A percentile compares a stretch with the other conserved stretches of the same genome.
Evolutionary conservation across 2,888 invertebrate species (phyloP).

Genomic region (Diarsia rubi): DNA sequence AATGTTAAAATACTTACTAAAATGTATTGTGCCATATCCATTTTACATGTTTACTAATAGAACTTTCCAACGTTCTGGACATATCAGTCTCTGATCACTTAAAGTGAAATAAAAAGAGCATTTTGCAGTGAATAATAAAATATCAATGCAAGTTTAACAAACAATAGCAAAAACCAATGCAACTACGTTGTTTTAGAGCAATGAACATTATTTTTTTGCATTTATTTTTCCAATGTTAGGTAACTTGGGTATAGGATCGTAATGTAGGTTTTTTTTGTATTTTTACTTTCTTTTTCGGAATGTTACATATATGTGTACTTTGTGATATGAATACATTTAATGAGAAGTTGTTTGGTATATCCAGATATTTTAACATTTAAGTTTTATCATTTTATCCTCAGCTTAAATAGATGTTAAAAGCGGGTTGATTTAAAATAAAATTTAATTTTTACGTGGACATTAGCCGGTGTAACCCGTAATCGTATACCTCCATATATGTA

Average conservation of each 20-base stretch:
- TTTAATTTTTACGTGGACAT: slow-evolving; percentile 62
- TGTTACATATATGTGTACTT: slow-evolving; percentile 81
- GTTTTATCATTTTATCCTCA: slow-evolving; percentile 76
- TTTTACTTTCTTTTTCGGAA: slow-evolving; percentile 78
- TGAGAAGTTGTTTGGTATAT: slow-evolving; percentile 77
- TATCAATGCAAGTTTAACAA: slow-evolving; percentile 59
- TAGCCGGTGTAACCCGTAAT: slow-evolving; percentile 71
- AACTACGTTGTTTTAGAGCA: slow-evolving; percentile 64
- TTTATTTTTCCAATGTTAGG: slow-evolving; percentile 84
- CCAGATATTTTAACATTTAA: slow-evolving; percentile 78
- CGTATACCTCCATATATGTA: slow-evolving; percentile 84
- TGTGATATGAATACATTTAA: slow-evolving; percentile 88
- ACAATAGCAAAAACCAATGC: slow-evolving; percentile 65
- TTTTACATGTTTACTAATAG: slow-evolving; percentile 55
- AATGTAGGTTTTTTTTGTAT: slow-evolving; percentile 79
- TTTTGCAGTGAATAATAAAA: slow-evolving; percentile 31
- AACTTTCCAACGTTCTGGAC: slow-evolving; percentile 52
- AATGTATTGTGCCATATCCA: slow-evolving; percentile 70
- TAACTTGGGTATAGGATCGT: slow-evolving; percentile 79
- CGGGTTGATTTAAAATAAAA: slow-evolving; percentile 69
- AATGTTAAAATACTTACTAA: slow-evolving; percentile 63
- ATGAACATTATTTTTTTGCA: slow-evolving; percentile 78
- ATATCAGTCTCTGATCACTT: slow-evolving; percentile 65
- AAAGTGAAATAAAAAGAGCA: slow-evolving; percentile 55
- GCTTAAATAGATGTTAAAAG: slow-evolving; percentile 67